Conservation (phyloP, 2,888 invertebrate genomes). For the Tridacna crocea region DNA sequence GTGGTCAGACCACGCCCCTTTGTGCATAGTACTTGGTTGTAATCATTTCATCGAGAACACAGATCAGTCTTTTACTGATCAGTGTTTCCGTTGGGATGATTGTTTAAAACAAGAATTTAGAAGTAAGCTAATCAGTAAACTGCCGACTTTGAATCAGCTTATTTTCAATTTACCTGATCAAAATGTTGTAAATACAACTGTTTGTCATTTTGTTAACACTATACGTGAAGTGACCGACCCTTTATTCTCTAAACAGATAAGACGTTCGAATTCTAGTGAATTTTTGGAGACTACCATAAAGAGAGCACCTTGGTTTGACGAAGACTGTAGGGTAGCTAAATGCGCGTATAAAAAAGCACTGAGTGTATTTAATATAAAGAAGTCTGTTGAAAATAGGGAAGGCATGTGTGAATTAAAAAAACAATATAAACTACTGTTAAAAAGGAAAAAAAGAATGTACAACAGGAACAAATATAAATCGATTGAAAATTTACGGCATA, state of each 20-base stretch:
- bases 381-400: background rate
- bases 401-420: background rate
- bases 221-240: background rate
- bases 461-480: background rate
- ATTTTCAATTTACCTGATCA: background rate
- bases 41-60: background rate
- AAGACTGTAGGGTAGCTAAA: conserved; percentile 1
- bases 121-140: conserved; percentile 5
- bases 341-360: background rate
- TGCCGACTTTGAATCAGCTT: conserved; percentile 6
- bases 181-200: background rate
- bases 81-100: background rate
- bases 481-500: conserved; percentile 7
- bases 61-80: background rate
- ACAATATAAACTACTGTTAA: background rate
- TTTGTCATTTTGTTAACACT: background rate
- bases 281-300: background rate
- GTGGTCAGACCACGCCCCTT: conserved; percentile 17
- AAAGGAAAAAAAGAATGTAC: background rate
- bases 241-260: background rate
- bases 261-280: background rate
- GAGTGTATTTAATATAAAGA: background rate
- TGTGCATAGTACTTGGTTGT: conserved; percentile 6
- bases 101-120: conserved; percentile 5
- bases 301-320: conserved; percentile 2